Evolutionary conservation across 2,113 vertebrate genomes (phyloP), one percentile per base, ranked within the genome.

Genomic region (Austrofundulus limnaeus): DNA sequence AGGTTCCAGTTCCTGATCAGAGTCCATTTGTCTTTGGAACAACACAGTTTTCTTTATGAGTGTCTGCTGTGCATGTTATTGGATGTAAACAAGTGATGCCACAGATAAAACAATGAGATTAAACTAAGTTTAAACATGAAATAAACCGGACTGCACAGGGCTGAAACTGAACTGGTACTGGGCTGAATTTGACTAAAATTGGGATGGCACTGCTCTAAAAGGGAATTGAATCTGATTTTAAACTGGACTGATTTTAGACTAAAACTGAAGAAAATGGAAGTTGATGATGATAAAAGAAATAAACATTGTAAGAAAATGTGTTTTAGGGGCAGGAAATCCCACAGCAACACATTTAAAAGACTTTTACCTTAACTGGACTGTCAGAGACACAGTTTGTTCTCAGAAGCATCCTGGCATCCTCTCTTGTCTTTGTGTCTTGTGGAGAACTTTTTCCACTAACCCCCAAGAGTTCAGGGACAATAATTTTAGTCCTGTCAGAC

Each of bases 391-490:
- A 2, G 24, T 31, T 14, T 7, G 9, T 52, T 11, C 15, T 34
- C 51, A 38, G 51, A 20, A 24, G 28, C 10, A n/a, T 31, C 50
- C 41, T 31, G 7, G 14, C 19, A 21, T 57, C 21, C 16, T 11
- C 24, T 60, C 52, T 28, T 43, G 23, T 16, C 20, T 60, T 72
- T 50, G 56, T 48, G 49, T 78, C 58, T 49, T 0, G 0, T 1
- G 23, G 23, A 39, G 11, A 24, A 59, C 42, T 21, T 8, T 24
- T 19, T 45, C 38, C 66, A 62, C 66, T n/a, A n/a, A n/a, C n/a
- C n/a, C 66, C 66, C 66, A 12, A 11, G 41, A 11, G 49, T 39
- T 56, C 66, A 65, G 73, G 61, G 70, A 47, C 13, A n/a, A 42
- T 24, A n/a, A n/a, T 13, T 59, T 53, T 34, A 0, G n/a, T 48